These are phyloP conservation scores for Coregonus sp. DNA, from an alignment of 2,797 vertebrate species.

Conservation along the genomic window DNA sequence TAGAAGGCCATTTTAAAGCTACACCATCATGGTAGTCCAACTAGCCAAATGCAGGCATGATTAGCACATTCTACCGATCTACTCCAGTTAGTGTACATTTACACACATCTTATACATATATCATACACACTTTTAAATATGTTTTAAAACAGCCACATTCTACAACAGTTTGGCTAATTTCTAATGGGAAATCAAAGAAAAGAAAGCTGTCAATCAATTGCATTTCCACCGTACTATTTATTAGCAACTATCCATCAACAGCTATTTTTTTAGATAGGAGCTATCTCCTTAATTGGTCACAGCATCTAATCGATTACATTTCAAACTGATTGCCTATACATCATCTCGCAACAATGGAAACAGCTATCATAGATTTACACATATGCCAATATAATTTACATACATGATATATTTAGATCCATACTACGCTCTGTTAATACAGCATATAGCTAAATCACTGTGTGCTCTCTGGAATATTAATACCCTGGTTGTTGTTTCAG, in stretches of 20 bases:
- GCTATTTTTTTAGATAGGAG: constrained; percentile 53
- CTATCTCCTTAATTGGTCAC: constrained; percentile 62
- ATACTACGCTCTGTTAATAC: not conserved
- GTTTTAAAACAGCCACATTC: constrained; percentile 30
- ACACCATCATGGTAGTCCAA: not conserved
- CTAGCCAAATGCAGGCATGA: too few species aligned
- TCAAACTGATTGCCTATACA: constrained; percentile 58
- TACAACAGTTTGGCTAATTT: constrained; percentile 26
- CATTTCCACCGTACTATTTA: constrained; percentile 59
- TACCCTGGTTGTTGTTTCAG: constrained; percentile 2
- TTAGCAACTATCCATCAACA: constrained; percentile 49
- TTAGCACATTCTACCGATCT: too few species aligned
- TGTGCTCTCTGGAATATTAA: not conserved
- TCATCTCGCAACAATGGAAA: constrained; percentile 62
- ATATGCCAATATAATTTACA: constrained; percentile 14
- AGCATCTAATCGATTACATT: constrained; percentile 66
- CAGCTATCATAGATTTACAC: constrained; percentile 57
- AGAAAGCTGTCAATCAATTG: constrained; percentile 65
- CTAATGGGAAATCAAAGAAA: constrained; percentile 65
- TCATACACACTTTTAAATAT: constrained; percentile 40
- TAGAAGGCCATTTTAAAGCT: not conserved
- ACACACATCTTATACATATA: not conserved
- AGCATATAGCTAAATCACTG: not conserved
- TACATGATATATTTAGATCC: constrained; percentile 49
- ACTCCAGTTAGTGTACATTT: too few species aligned